phyloP scores from a whole-genome alignment of 2,113 vertebrate genomes.

The Xiphias gladius region DNA sequence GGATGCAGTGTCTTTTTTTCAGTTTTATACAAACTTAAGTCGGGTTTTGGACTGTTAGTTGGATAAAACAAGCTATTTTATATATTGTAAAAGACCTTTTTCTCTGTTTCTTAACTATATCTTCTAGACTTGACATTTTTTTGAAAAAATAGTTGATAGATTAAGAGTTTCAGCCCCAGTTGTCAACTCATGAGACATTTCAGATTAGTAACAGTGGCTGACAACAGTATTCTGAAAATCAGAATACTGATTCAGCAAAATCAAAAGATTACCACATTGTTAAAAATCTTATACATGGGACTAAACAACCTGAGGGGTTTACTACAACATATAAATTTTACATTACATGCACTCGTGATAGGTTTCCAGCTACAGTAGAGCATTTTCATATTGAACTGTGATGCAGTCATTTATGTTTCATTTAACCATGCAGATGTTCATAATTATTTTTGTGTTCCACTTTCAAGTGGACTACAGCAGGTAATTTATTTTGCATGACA shows the following conservation, averaged over 20 bases:
- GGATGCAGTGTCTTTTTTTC: too few relatives aligned
- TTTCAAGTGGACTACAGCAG: slow-evolving; percentile 22
- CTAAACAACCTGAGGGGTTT: not conserved
- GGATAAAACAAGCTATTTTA: too few relatives aligned
- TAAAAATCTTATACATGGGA: not conserved
- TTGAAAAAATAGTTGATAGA: not conserved
- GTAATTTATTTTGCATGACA: slow-evolving; percentile 58
- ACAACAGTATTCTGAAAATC: not conserved
- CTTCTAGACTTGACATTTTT: too few relatives aligned
- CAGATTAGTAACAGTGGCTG: not conserved
- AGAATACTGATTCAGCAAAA: not conserved
- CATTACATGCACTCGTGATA: not conserved
- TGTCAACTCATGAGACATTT: not conserved
- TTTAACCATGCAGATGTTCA: slow-evolving; percentile 29
- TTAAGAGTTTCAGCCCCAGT: not conserved
- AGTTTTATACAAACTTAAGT: too few relatives aligned
- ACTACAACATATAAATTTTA: not conserved
- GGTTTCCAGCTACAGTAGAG: not conserved
- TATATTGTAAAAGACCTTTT: too few relatives aligned
- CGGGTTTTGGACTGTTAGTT: too few relatives aligned
- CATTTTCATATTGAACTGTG: not conserved
- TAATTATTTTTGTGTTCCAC: slow-evolving; percentile 44
- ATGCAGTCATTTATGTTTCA: not conserved
- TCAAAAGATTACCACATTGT: not conserved
- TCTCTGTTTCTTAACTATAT: too few relatives aligned